Base-by-base conservation (phyloP, 2,888 invertebrate species). In the Argyra leucocephala region DNA sequence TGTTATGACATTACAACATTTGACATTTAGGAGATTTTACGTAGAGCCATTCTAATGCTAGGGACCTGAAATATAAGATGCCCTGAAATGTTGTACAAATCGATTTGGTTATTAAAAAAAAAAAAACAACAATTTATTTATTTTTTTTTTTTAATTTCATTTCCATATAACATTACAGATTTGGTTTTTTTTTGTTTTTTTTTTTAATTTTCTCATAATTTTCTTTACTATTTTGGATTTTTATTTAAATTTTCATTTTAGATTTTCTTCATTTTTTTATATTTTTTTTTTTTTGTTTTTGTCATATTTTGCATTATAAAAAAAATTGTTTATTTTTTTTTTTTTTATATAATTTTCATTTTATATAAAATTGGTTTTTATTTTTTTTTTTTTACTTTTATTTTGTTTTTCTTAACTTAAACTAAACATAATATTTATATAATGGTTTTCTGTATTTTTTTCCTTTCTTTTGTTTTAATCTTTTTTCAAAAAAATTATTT, bases 131-230 rank as follows among this genome's bases (percentile, higher is more conserved):
- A 10, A n/a, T 58, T 61, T 26, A 57, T 66, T 68, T 71, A 68
- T 68, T 71, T 70, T 73, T 48, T 48, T 48, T 48, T 48, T 48
- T 48, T 48, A 48, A 48, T 48, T 48, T 48, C 48, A 48, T 76
- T 76, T 76, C 73, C 76, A 76, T 76, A 75, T 76, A 76, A 76
- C 76, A 75, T 75, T 76, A 76, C 75, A 76, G 75, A 76, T 76
- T 76, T 69, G 66, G 67, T 68, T 69, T 69, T 68, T 66, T 67
- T 69, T 67, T 12, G 5, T 68, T 69, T 65, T 73, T 69, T 69
- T 68, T 66, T 67, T 69, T 67, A 18, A 12, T 68, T 69, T 65
- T 73, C 74, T 74, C 68, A 69, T 74, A 74, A 73, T 68, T 67
- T 69, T 70, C 69, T 63, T 69, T 69, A 69, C 70, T 67, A 65